Evolutionary conservation across 1,140 invertebrate genomes (phyloP).

Genomic region (Bombyx mori): ASM3026992v2 NC_085109.1:7430001-7430500

Average conservation of each 20-base stretch:
- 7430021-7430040: constrained; percentile 14
- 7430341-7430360: too few species aligned
- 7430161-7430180: constrained; percentile 33
- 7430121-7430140: constrained; percentile 76
- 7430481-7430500: too few species aligned
- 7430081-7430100: constrained; percentile 79
- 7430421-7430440: too few species aligned
- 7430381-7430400: too few species aligned
- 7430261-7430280: background rate
- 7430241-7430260: background rate
- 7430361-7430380: too few species aligned
- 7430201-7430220: constrained; percentile 54
- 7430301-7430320: too few species aligned
- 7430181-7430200: constrained; percentile 42
- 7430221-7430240: constrained; percentile 40
- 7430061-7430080: constrained; percentile 84
- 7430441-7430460: too few species aligned
- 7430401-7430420: too few species aligned
- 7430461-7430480: too few species aligned
- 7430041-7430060: constrained; percentile 82
- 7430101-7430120: constrained; percentile 77
- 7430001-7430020: too few species aligned
- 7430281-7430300: too few species aligned
- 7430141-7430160: constrained; percentile 76
- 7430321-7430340: too few species aligned